Base-by-base conservation (phyloP, 2,888 invertebrate genomes). In the Prosapia bicincta region DNA sequence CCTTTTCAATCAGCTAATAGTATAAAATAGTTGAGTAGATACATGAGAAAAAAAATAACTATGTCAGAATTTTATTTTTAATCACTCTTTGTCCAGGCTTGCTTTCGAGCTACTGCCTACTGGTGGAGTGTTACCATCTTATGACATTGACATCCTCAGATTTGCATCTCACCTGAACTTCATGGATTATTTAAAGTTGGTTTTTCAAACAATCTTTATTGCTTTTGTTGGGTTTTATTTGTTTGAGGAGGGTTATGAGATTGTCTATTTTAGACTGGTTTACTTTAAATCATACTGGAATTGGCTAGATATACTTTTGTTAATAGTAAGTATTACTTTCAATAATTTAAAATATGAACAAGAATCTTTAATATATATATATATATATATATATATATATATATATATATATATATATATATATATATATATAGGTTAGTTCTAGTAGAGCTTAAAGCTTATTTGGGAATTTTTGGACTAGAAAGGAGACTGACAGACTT, bases 91-190 rank as follows among this genome's bases (percentile, higher is more conserved):
- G 30, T 6, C 5, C 20, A 54, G 54, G 54, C 2, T 54, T 3
- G 54, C 20, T 3, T 88, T 91, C 71, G 93, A 93, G 84, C 88
- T 92, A 80, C 91, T 92, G 0, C 88, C 92, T 0, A 90, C 90
- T 3, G 93, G 93, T n/a, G 91, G 92, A 1, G 86, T 92, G 28
- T 83, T 91, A 25, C 86, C 92, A 0, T 88, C 88, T 0, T 87
- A 86, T 80, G 84, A 85, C 3, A 85, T 92, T 81, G 86, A 88
- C 32, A 87, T 90, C 0, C 86, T 90, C 0, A 89, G 89, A 80
- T 84, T 91, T 30, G 84, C 90, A 23, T 86, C 85, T 6, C 88
- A 90, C 79, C 85, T 87, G 28, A 85, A 85, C 0, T 83, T 84
- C 0, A 82, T 82, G 26, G 89, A 90, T 82, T 87, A 86, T 81